Evolutionary conservation across 1,140 invertebrate genomes (phyloP).

Genomic region (Cydia amplana): DNA sequence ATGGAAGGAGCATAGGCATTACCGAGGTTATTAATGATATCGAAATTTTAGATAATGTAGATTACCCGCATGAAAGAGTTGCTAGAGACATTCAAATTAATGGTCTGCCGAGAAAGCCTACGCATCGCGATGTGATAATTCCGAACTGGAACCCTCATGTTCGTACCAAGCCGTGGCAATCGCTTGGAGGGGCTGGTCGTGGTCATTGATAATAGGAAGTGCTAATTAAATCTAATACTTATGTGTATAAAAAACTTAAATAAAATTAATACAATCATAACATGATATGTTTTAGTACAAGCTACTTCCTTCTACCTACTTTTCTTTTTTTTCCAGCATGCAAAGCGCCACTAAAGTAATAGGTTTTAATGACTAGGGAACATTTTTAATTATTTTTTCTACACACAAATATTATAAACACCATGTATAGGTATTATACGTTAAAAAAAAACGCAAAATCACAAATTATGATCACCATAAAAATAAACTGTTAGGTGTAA

Average conservation of each 20-base stretch:
- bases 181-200: slow-evolving; percentile 1
- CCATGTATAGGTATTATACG: no score
- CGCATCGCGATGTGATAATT: slow-evolving; percentile 34
- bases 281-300: no score
- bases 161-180: slow-evolving; percentile 18
- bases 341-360: no score
- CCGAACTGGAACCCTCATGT: slow-evolving; percentile 34
- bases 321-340: no score
- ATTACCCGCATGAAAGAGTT: background rate
- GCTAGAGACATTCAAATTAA: slow-evolving; percentile 28
- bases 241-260: background rate
- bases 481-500: no score
- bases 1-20: slow-evolving; percentile 21
- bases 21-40: background rate
- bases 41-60: background rate
- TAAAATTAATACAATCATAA: background rate
- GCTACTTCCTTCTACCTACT: no score
- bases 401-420: no score
- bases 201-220: background rate
- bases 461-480: no score
- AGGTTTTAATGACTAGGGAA: no score
- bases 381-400: no score
- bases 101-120: slow-evolving; percentile 30
- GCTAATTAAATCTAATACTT: background rate
- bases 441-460: no score